These are phyloP conservation scores for Pseudoatta argentina DNA, from an alignment of 1,140 invertebrate genomes.

Conservation along the genomic window DNA sequence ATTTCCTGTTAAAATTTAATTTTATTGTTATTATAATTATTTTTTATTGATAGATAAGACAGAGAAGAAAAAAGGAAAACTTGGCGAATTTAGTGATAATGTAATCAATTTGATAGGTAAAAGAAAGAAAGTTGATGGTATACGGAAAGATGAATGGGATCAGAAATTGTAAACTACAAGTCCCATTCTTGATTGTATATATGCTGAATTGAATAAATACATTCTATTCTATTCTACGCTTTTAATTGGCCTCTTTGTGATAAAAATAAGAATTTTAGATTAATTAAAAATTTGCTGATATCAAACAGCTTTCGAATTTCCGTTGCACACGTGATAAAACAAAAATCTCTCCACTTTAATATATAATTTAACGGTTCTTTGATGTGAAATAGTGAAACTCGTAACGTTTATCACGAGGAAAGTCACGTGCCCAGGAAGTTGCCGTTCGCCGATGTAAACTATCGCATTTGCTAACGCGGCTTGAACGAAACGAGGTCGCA, in stretches of 20 bases:
- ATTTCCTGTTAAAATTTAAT: background rate
- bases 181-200: too few species aligned
- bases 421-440: slow-evolving; percentile 71
- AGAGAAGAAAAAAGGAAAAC: too few species aligned
- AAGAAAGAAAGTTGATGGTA: too few species aligned
- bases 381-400: background rate
- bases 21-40: background rate
- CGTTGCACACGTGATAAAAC: too few species aligned
- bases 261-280: background rate
- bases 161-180: too few species aligned
- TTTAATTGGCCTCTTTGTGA: background rate
- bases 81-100: too few species aligned
- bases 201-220: too few species aligned
- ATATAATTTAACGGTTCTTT: background rate
- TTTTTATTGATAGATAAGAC: too few species aligned
- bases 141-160: too few species aligned
- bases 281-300: background rate
- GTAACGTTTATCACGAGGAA: background rate
- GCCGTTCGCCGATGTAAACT: slow-evolving; percentile 39
- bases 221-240: too few species aligned
- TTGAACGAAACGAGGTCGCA: slow-evolving; percentile 58
- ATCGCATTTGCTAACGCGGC: slow-evolving; percentile 62
- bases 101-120: too few species aligned
- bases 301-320: background rate
- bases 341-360: background rate